Conservation (phyloP, 1,140 invertebrate genomes). For the Aphelinus atriplicis region DNA sequence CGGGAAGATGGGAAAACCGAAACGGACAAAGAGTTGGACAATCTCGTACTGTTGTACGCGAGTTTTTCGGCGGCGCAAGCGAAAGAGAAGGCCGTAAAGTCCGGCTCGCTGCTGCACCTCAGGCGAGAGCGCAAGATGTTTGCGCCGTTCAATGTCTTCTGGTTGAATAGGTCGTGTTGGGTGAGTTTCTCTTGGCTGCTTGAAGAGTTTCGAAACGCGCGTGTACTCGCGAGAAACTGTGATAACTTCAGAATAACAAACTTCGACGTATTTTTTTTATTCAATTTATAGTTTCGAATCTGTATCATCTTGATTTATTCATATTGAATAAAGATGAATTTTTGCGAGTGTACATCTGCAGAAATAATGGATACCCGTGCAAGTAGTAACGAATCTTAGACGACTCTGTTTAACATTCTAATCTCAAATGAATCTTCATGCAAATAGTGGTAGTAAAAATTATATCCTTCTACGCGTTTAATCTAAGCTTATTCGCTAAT, state of each 20-base stretch:
- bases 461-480: neutral
- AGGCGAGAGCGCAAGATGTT: conserved; percentile 52
- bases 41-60: conserved; percentile 43
- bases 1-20: neutral
- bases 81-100: conserved; percentile 48
- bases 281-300: no score
- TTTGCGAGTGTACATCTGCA: no score
- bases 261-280: neutral
- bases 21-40: neutral
- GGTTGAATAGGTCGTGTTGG: conserved; percentile 50
- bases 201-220: neutral
- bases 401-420: neutral
- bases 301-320: no score
- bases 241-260: neutral
- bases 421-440: no score
- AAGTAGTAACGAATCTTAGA: neutral
- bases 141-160: conserved; percentile 43
- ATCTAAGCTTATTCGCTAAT: no score
- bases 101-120: conserved; percentile 47
- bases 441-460: neutral
- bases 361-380: no score
- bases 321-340: no score
- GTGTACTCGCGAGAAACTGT: neutral
- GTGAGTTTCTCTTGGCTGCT: conserved; percentile 25
- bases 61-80: conserved; percentile 50